A percentile compares a stretch with the other conserved stretches of the same genome.
These are phyloP conservation scores for Alectoris magna DNA, from an alignment of 2,797 vertebrate genomes.

Conservation along the genomic window DNA sequence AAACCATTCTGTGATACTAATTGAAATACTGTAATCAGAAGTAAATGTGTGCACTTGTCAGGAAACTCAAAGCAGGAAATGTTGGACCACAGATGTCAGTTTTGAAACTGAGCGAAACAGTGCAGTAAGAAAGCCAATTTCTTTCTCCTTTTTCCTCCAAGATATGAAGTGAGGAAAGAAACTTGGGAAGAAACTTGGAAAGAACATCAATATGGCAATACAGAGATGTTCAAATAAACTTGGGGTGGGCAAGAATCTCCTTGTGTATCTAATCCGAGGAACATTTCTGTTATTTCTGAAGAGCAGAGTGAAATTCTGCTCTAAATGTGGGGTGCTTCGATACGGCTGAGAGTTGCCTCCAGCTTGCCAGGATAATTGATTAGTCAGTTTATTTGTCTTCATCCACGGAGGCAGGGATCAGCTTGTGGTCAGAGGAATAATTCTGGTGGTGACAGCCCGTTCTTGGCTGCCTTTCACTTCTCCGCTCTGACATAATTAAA, in stretches of 20 bases:
- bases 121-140: neutral
- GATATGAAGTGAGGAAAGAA: neutral
- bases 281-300: neutral
- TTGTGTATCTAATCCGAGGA: neutral
- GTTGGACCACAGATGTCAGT: neutral
- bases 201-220: neutral
- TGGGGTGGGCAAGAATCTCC: neutral
- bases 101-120: conserved; percentile 7
- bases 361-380: conserved; percentile 18
- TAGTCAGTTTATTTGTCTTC: conserved; percentile 24
- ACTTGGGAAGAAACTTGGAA: neutral
- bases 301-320: neutral
- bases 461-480: neutral
- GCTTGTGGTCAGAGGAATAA: conserved; percentile 23
- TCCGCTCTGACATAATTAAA: conserved; percentile 14
- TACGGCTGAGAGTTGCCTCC: neutral
- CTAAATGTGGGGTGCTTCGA: neutral
- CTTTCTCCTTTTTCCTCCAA: neutral
- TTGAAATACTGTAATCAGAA: neutral
- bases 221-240: neutral
- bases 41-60: neutral
- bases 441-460: neutral
- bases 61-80: neutral
- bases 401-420: conserved; percentile 34
- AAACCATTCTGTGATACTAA: neutral